Percentiles rank a stretch among this genome's conserved stretches.
phyloP scores from a whole-genome alignment of 2,888 invertebrate genomes.

The Emmelina monodactyla region DNA sequence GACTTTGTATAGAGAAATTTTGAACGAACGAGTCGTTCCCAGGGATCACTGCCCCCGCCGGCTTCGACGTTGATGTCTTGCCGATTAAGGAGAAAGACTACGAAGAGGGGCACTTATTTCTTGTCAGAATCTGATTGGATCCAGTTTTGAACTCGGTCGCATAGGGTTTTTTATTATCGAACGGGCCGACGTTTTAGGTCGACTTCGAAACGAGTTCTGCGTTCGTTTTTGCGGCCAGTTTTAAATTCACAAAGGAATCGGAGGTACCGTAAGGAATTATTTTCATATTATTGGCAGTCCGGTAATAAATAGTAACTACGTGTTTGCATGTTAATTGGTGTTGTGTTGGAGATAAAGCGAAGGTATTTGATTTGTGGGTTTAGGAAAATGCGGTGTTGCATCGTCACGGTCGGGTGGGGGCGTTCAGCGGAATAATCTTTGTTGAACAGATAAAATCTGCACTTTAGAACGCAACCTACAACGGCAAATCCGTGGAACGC shows the following conservation, averaged over 20 bases:
- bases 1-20: neutral
- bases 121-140: neutral
- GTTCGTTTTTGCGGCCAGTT: neutral
- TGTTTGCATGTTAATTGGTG: no score
- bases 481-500: conserved; percentile 32
- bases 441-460: conserved; percentile 49
- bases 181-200: neutral
- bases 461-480: conserved; percentile 30
- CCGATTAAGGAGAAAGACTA: neutral
- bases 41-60: neutral
- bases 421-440: conserved; percentile 26
- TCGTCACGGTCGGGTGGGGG: conserved; percentile 27
- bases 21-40: neutral
- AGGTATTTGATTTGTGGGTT: neutral
- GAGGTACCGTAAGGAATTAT: neutral
- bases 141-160: conserved; percentile 1
- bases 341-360: no score
- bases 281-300: neutral
- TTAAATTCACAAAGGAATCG: neutral
- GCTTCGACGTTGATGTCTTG: neutral
- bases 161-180: neutral
- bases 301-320: neutral
- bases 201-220: neutral
- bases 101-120: neutral
- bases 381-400: conserved; percentile 2